Conservation (phyloP, 2,797 vertebrate species). For the Balearica regulorum region DNA sequence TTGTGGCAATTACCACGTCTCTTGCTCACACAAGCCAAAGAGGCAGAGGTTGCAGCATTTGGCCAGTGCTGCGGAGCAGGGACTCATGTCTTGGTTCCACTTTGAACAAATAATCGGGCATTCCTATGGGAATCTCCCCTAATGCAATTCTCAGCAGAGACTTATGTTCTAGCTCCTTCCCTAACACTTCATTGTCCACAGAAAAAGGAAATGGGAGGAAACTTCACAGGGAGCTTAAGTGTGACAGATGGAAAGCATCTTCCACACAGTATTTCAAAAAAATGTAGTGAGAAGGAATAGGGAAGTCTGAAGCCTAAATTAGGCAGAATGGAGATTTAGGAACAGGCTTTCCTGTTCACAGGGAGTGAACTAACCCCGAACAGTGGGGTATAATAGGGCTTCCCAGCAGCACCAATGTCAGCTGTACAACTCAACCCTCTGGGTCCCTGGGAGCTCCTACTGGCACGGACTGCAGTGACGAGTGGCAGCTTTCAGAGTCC, state of each 20-base stretch:
- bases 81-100: background rate
- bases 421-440: background rate
- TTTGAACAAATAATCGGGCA: background rate
- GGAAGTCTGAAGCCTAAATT: background rate
- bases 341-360: background rate
- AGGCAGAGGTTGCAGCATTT: background rate
- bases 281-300: background rate
- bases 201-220: background rate
- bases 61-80: background rate
- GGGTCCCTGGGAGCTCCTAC: background rate
- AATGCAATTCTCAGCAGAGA: background rate
- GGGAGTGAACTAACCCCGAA: background rate
- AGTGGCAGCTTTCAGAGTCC: background rate
- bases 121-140: background rate
- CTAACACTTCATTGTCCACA: background rate
- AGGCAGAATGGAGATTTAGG: background rate
- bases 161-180: background rate
- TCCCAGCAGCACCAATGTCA: background rate
- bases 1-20: background rate
- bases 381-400: background rate
- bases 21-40: background rate
- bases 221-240: background rate
- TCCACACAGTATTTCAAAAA: background rate
- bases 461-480: background rate
- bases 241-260: background rate